Conservation (phyloP, 2,888 invertebrate species). For the Nudaria mundana region DNA sequence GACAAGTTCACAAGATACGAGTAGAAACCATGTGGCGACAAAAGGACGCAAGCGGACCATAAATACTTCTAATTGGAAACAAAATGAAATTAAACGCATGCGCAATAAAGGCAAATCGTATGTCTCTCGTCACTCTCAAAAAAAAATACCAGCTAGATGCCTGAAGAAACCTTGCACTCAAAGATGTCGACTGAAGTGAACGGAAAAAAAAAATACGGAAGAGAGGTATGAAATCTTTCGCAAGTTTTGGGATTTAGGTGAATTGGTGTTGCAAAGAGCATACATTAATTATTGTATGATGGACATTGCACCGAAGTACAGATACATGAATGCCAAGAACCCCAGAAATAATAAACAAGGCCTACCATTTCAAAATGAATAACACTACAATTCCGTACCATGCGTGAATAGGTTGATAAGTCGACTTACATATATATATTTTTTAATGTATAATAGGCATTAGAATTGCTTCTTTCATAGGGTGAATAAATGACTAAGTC, state of each 20-base stretch:
- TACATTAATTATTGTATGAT: slow-evolving; percentile 3
- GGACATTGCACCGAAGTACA: slow-evolving; percentile 10
- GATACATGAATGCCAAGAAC: slow-evolving; percentile 11
- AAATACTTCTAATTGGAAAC: neutral
- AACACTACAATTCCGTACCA: too few relatives aligned
- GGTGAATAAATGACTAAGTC: slow-evolving; percentile 2
- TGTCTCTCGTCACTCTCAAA: slow-evolving; percentile 6
- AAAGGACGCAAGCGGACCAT: neutral
- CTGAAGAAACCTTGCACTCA: slow-evolving; percentile 3
- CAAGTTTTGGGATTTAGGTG: slow-evolving; percentile 10
- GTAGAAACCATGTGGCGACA: neutral
- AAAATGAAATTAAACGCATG: neutral
- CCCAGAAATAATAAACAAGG: slow-evolving; percentile 10
- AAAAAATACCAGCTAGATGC: slow-evolving; percentile 4
- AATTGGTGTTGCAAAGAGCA: slow-evolving; percentile 6
- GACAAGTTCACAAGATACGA: too few relatives aligned
- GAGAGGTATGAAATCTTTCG: slow-evolving; percentile 7
- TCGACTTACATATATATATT: neutral
- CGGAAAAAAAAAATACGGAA: slow-evolving; percentile 4
- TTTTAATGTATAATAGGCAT: neutral
- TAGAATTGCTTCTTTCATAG: neutral
- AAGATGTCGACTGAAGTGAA: slow-evolving; percentile 7
- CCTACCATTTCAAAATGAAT: slow-evolving; percentile 9
- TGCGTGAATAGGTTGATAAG: too few relatives aligned
- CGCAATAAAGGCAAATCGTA: slow-evolving; percentile 9